Evolutionary conservation across 2,113 vertebrate genomes (phyloP).

Genomic region (Setophaga kirtlandii): DNA sequence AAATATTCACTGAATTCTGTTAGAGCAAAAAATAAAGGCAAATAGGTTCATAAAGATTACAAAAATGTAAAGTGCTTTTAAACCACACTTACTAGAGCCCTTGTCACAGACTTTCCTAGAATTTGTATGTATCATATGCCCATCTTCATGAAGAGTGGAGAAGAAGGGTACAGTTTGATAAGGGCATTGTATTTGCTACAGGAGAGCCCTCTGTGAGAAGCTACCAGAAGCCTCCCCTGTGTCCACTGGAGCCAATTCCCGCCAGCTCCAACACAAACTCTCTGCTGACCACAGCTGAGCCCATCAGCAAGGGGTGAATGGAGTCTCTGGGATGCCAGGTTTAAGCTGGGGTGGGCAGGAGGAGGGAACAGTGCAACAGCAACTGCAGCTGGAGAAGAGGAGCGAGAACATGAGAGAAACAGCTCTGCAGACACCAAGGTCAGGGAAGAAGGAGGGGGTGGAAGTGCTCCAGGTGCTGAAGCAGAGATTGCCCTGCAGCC

Average conservation of each 20-base stretch:
- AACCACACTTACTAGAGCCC: background rate
- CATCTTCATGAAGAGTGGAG: background rate
- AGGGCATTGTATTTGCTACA: background rate
- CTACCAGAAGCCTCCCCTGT: background rate
- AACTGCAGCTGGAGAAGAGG: background rate
- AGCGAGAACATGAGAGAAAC: background rate
- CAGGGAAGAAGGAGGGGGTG: background rate
- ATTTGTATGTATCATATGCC: background rate
- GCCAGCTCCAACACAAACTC: background rate
- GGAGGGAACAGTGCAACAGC: background rate
- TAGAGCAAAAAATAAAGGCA: background rate
- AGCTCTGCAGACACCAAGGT: background rate
- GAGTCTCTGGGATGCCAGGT: background rate
- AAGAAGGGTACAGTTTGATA: background rate
- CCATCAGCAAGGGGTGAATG: background rate
- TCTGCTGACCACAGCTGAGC: accelerated
- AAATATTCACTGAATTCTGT: background rate
- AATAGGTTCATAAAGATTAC: background rate
- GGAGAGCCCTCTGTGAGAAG: background rate
- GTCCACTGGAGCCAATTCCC: background rate
- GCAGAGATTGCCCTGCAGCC: background rate
- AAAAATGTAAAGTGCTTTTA: background rate
- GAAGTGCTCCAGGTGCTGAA: background rate
- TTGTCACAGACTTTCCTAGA: background rate
- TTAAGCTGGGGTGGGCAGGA: background rate